A percentile compares a stretch with the other conserved stretches of the same genome.
Conservation (phyloP, 2,888 invertebrate genomes). For the Caenorhabditis panamensis region DNA sequence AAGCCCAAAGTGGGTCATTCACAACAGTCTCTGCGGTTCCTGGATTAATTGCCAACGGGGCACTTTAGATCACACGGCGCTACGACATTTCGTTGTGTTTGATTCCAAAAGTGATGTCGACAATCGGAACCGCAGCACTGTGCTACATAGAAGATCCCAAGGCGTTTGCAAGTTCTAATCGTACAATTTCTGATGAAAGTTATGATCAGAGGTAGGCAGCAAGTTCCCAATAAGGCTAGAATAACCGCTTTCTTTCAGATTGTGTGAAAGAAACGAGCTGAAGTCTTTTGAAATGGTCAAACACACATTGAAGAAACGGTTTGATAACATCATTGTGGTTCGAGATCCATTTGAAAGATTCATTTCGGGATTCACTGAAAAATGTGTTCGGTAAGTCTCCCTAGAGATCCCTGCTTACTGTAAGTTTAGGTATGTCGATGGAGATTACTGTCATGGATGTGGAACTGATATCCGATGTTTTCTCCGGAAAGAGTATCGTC, state of each 20-base stretch:
- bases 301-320: conserved; percentile 16
- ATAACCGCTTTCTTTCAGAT: conserved; percentile 7
- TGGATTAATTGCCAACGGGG: background rate
- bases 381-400: conserved; percentile 37
- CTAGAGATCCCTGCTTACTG: background rate
- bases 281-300: conserved; percentile 27
- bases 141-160: conserved; percentile 44
- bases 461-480: conserved; percentile 42
- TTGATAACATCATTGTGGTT: conserved; percentile 33
- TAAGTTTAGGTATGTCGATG: background rate
- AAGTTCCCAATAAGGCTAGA: background rate
- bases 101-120: conserved; percentile 51
- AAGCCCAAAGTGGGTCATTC: background rate
- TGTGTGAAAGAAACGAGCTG: conserved; percentile 34
- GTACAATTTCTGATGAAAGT: conserved; percentile 29
- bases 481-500: conserved; percentile 35
- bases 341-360: conserved; percentile 49
- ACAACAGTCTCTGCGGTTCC: background rate
- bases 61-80: conserved; percentile 13
- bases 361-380: conserved; percentile 50
- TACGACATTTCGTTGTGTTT: conserved; percentile 42
- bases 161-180: conserved; percentile 16
- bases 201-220: conserved; percentile 19
- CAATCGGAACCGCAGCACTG: conserved; percentile 37
- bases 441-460: conserved; percentile 37